Conservation (phyloP, 2,113 vertebrate species). For the Alectura lathami region DNA sequence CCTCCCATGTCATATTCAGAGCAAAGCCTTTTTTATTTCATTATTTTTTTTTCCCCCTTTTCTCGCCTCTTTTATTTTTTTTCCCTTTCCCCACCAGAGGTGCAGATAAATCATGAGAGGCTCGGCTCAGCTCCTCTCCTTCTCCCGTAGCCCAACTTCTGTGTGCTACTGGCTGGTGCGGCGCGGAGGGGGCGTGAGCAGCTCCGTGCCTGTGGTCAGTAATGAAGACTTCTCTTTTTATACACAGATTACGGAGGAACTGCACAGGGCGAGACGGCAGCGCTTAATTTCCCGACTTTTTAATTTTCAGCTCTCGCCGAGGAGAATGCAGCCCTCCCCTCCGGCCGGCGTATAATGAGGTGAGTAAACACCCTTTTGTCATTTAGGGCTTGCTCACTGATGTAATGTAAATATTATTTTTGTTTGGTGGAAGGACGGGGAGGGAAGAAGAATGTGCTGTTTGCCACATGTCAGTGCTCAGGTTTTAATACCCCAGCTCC, state of each 20-base stretch:
- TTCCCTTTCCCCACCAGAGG: neutral
- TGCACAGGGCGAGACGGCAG: slow-evolving; percentile 79
- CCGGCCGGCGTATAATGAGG: slow-evolving; percentile 69
- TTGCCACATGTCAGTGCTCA: slow-evolving; percentile 1
- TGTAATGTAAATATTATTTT: neutral
- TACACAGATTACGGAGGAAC: slow-evolving; percentile 87
- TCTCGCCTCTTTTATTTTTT: neutral
- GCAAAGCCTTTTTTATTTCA: neutral
- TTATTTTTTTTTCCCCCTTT: neutral
- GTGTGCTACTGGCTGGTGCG: slow-evolving; percentile 88
- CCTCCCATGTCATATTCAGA: slow-evolving; percentile 54
- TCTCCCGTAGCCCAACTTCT: slow-evolving; percentile 66
- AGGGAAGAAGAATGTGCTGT: neutral
- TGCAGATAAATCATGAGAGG: slow-evolving; percentile 42
- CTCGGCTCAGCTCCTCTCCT: slow-evolving; percentile 76
- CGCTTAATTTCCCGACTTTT: slow-evolving; percentile 64
- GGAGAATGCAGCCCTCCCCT: slow-evolving; percentile 74
- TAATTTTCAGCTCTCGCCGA: slow-evolving; percentile 33
- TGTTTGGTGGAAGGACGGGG: neutral
- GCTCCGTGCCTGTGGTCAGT: slow-evolving; percentile 85
- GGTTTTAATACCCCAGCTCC: neutral
- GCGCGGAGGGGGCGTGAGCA: slow-evolving; percentile 81
- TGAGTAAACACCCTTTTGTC: slow-evolving; percentile 66
- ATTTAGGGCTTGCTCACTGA: neutral
- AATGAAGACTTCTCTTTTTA: slow-evolving; percentile 94